These are phyloP conservation scores for Gyps fulvus DNA, from an alignment of 2,113 vertebrate species.

Conservation along the genomic window DNA sequence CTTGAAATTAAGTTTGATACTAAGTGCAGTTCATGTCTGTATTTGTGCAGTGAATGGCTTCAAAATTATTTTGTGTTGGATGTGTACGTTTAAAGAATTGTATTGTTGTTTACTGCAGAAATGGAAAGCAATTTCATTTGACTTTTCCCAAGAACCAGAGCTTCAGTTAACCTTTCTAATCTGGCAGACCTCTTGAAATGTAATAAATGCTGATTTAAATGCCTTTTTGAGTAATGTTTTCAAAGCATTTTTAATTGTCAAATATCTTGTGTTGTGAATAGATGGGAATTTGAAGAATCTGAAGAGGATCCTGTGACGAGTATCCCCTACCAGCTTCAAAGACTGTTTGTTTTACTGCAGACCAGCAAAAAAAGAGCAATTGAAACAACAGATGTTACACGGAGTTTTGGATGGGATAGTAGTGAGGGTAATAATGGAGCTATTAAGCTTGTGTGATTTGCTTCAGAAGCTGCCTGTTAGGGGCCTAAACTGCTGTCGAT, in stretches of 20 bases:
- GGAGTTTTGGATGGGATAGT: constrained; percentile 99
- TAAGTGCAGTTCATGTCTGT: not conserved
- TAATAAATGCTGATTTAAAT: not conserved
- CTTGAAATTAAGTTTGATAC: not conserved
- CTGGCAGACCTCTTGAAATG: not conserved
- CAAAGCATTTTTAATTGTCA: not conserved
- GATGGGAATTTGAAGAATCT: constrained; percentile 97
- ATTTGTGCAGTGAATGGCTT: not conserved
- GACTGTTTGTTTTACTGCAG: constrained; percentile 95
- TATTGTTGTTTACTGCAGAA: not conserved
- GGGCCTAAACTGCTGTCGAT: not conserved
- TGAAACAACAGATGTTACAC: constrained; percentile 96
- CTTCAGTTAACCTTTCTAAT: not conserved
- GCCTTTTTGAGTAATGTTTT: not conserved
- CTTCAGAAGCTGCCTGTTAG: not conserved
- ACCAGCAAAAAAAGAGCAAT: constrained; percentile 98
- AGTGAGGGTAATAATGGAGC: constrained; percentile 85
- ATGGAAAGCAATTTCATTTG: not conserved
- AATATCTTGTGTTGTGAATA: constrained; percentile 57
- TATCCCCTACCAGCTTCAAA: constrained; percentile 96
- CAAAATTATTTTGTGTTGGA: not conserved
- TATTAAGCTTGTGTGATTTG: not conserved
- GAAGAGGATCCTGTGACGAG: constrained; percentile 96
- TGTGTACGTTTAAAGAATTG: not conserved
- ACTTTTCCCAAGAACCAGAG: not conserved